These are phyloP conservation scores for Orchesella cincta DNA, from an alignment of 1,140 invertebrate species.

Conservation along the genomic window DNA sequence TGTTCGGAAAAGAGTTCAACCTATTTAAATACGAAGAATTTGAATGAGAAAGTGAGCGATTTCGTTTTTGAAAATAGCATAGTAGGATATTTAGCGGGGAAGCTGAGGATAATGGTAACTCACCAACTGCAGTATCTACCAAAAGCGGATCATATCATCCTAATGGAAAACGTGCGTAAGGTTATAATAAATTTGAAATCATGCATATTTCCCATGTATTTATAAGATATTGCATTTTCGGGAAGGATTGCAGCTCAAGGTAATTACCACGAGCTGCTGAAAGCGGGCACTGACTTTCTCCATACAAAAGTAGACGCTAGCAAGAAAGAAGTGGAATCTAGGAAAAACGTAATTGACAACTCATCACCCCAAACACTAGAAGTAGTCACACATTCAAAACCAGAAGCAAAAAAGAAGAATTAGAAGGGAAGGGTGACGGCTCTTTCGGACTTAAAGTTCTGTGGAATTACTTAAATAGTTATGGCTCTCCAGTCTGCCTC, in stretches of 20 bases:
- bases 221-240: too few species aligned
- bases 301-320: too few species aligned
- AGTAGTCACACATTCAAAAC: background rate
- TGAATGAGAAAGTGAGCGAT: conserved; percentile 60
- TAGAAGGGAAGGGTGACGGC: conserved; percentile 36
- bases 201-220: too few species aligned
- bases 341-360: conserved; percentile 9
- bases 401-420: background rate
- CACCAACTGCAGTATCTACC: conserved; percentile 81
- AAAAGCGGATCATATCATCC: conserved; percentile 72
- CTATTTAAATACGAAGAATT: conserved; percentile 68
- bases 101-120: conserved; percentile 70
- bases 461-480: conserved; percentile 37
- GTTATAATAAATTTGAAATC: too few species aligned
- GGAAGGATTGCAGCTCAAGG: conserved; percentile 62
- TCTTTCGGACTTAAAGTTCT: conserved; percentile 33
- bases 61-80: conserved; percentile 60
- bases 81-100: background rate
- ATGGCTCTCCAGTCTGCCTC: conserved; percentile 26
- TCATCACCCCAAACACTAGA: background rate
- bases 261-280: conserved; percentile 62
- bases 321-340: too few species aligned
- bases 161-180: conserved; percentile 74
- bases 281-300: conserved; percentile 66
- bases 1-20: conserved; percentile 78